Percentiles rank a stretch among this genome's conserved stretches.
Evolutionary conservation across 1,140 invertebrate species (phyloP).

Genomic region (Sitodiplosis mosellana): DNA sequence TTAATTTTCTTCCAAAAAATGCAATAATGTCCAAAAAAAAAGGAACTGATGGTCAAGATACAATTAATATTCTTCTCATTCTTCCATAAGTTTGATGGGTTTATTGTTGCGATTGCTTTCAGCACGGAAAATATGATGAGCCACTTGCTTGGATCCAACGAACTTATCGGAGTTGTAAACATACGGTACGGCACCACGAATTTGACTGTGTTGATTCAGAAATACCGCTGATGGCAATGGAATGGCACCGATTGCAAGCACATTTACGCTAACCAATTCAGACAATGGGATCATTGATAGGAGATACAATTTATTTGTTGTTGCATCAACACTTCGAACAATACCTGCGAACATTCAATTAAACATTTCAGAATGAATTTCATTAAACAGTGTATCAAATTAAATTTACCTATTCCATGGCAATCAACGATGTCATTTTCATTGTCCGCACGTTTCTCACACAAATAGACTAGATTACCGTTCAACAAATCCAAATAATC

Average conservation of each 20-base stretch:
- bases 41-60: too few relatives aligned
- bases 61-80: too few relatives aligned
- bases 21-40: too few relatives aligned
- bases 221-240: slow-evolving; percentile 16
- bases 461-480: slow-evolving; percentile 20
- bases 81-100: too few relatives aligned
- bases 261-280: slow-evolving; percentile 11
- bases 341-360: slow-evolving; percentile 11
- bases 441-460: slow-evolving; percentile 4
- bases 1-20: too few relatives aligned
- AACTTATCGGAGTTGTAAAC: slow-evolving; percentile 14
- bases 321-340: slow-evolving; percentile 16
- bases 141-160: slow-evolving; percentile 16
- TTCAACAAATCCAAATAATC: slow-evolving; percentile 14
- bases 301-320: slow-evolving; percentile 10
- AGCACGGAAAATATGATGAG: slow-evolving; percentile 4
- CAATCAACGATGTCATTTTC: slow-evolving; percentile 8
- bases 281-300: slow-evolving; percentile 11
- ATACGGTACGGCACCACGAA: slow-evolving; percentile 13
- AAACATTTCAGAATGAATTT: background rate
- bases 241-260: slow-evolving; percentile 12
- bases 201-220: slow-evolving; percentile 12
- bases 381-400: background rate
- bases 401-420: slow-evolving; percentile 16
- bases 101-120: too few relatives aligned